Conservation (phyloP, 2,888 invertebrate genomes). For the Andrena flavipes region DNA sequence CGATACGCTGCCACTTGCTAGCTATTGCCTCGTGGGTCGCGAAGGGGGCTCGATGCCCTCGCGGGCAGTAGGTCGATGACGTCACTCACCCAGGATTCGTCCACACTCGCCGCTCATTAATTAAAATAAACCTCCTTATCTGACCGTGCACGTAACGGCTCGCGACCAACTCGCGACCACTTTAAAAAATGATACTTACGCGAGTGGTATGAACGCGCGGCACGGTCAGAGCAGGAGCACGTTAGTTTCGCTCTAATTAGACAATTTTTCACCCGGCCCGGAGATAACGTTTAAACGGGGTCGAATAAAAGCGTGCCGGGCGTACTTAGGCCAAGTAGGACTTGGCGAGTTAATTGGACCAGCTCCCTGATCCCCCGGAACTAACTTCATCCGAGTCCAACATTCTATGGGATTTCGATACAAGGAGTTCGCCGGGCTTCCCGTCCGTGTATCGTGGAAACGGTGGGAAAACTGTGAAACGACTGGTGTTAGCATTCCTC, state of each 20-base stretch:
- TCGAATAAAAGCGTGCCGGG: constrained; percentile 16
- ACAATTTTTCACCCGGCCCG: constrained; percentile 18
- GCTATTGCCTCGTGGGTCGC: constrained; percentile 46
- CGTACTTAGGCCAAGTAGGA: neutral
- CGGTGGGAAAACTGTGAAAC: no score
- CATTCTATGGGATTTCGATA: neutral
- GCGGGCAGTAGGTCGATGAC: constrained; percentile 45
- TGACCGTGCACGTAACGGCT: constrained; percentile 54
- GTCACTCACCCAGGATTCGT: constrained; percentile 36
- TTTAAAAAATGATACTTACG: constrained; percentile 48
- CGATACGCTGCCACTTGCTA: constrained; percentile 43
- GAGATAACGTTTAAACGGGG: constrained; percentile 30
- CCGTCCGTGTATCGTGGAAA: no score
- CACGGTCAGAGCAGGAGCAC: constrained; percentile 27
- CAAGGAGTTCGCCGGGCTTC: no score
- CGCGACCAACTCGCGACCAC: constrained; percentile 10
- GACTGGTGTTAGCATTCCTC: neutral
- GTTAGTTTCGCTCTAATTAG: constrained; percentile 57
- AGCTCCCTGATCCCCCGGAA: neutral
- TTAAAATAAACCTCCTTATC: constrained; percentile 66
- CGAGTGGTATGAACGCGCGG: constrained; percentile 41
- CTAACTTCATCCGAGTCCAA: neutral
- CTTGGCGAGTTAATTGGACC: constrained; percentile 27
- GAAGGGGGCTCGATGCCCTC: constrained; percentile 28
- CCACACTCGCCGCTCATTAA: constrained; percentile 50